phyloP scores from a whole-genome alignment of 1,140 invertebrate genomes.

The Lordiphosa clarofinis region DNA sequence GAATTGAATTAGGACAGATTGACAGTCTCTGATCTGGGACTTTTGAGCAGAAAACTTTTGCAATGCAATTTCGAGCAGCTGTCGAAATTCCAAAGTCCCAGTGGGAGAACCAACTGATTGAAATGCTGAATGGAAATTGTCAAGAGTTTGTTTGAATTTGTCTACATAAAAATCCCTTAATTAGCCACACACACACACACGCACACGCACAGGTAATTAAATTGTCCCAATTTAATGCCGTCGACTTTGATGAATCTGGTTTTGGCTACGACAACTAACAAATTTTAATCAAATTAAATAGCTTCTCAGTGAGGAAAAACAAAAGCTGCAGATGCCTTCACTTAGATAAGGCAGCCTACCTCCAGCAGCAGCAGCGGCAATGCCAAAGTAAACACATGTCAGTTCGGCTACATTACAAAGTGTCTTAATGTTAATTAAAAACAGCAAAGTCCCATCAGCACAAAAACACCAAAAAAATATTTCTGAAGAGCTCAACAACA shows the following conservation, averaged over 20 bases:
- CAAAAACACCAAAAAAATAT: slow-evolving; percentile 6
- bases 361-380: slow-evolving; percentile 22
- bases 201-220: slow-evolving; percentile 22
- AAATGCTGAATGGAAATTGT: slow-evolving; percentile 20
- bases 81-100: background rate
- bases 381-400: slow-evolving; percentile 56
- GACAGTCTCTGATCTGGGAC: slow-evolving; percentile 46
- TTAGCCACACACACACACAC: slow-evolving; percentile 1
- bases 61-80: slow-evolving; percentile 17
- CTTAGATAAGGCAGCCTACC: slow-evolving; percentile 5
- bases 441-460: slow-evolving; percentile 46
- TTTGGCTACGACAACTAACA: slow-evolving; percentile 18
- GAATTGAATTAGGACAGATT: slow-evolving; percentile 43
- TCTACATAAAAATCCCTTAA: background rate
- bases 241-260: slow-evolving; percentile 37
- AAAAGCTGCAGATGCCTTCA: slow-evolving; percentile 16
- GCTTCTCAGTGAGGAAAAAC: slow-evolving; percentile 11
- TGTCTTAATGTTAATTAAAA: slow-evolving; percentile 76
- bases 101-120: slow-evolving; percentile 11
- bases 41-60: slow-evolving; percentile 34
- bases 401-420: slow-evolving; percentile 58
- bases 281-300: slow-evolving; percentile 50
- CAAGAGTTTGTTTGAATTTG: no score
- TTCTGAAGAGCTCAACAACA: background rate
- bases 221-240: slow-evolving; percentile 49